Evolutionary conservation across 1,140 invertebrate genomes (phyloP), one percentile per base, ranked within the genome.

Genomic region (Sitodiplosis mosellana): DNA sequence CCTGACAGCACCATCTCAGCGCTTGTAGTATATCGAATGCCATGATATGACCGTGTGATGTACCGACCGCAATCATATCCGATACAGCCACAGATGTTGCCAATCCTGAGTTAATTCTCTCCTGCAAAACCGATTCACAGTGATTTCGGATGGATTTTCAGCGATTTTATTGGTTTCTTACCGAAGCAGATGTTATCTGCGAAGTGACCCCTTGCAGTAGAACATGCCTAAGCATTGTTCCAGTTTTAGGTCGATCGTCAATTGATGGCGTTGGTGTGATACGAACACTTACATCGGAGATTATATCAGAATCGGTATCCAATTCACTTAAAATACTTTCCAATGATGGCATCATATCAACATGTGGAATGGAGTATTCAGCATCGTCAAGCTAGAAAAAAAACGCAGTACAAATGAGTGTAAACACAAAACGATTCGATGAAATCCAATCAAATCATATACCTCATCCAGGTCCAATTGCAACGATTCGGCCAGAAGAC

Each of bases 41-140:
- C 14, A 96, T 67, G 47, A 94, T 76, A 50, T 91, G 74, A 18
- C 92, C 91, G 68, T 94, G 88, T 36, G 87, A 90, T 37, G 91
- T 96, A 33, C 93, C 92, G 43, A 96, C 76, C 17, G 83, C 85
- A 52, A 94, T 80, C 57, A 85, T 76, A 43, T 79, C 77, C 2
- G 77, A 74, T 36, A 82, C 83, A 51, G 81, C 76, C 20, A 84
- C 73, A 18, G 85, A 78, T 54, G 87, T 90, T 2, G 90, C 86
- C 48, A 83, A 73, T 19, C 91, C 91, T 47, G 87, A 85, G 68
- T 87, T 82, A 18, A 92, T 83, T 52, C 85, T 74, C 54, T 94
- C 88, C 82, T 87, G 54, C 49, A 68, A 70, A 52, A 48, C 10
- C 48, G 19, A 45, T 33, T 41, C 15, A 12, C n/a, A n/a, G n/a